Evolutionary conservation across 2,113 vertebrate genomes (phyloP), one percentile per base, ranked within the genome.

Genomic region (Hemiscyllium ocellatum): DNA sequence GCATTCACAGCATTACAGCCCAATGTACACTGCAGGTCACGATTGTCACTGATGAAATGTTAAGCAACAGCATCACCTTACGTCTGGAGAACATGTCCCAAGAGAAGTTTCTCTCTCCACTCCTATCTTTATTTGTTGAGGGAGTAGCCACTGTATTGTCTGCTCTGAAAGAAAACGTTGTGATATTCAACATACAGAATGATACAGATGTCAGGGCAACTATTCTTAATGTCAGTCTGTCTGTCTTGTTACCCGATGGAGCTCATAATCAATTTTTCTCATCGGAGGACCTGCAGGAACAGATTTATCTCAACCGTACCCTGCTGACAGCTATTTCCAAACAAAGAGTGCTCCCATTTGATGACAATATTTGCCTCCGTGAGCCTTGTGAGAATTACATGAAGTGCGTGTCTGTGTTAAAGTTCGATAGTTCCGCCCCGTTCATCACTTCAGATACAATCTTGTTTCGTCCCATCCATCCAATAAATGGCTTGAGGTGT

Each of bases 301-400:
- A 98, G 90, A 97, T 99, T 61, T 99, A 99, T 96, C 97, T 99
- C 94, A 99, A 99, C 97, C 98, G 99, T 65, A 99, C 98, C 89
- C 98, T 99, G 80, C 97, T 99, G 65, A 97, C 98, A 0, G 97
- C 97, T 96, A 97, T 98, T 96, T 98, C 98, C 0, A 98, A 98
- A 0, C 99, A 99, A 97, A 98, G 97, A 1, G 99, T 99, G 80
- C 98, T 99, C 95, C 99, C 99, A 72, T 99, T 99, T 33, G 99
- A 99, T 1, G 99, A 99, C 98, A 99, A 99, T 97, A 98, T 99
- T 97, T 99, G 99, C 97, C 97, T 99, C 86, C 98, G 99, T 0
- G 99, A 99, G 96, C 99, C 99, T 0, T 99, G 99, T 8, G 99
- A 99, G 97, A 99, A 99, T 97, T 99, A 99, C 98, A 98, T 99